Base-by-base conservation (phyloP, 1,140 invertebrate genomes). In the Paraescarpia echinospica region DNA sequence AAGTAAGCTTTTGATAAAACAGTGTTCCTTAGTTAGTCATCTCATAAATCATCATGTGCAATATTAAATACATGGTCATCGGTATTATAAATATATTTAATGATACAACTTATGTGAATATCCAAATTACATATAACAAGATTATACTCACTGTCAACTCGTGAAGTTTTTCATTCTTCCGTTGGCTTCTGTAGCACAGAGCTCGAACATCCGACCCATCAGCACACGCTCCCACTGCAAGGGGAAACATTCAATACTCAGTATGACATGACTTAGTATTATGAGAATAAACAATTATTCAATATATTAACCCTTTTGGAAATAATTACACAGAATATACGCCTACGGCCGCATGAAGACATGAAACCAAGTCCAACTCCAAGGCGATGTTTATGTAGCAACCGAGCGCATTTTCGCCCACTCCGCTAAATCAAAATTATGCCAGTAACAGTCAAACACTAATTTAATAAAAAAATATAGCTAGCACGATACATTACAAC, bases 121-220 rank as follows among this genome's bases (percentile, higher is more conserved):
- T 33, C n/a, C n/a, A 22, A 90, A 33, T 33, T 4, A 5, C 89
- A 90, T 31, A 90, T n/a, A n/a, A n/a, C 89, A 33, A 90, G 8
- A 90, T 22, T 90, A 90, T 90, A 90, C 89, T 31, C 33, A 90
- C 8, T 90, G 89, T 18, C 35, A 34, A 89, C 34, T 89, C 0
- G 34, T 89, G n/a, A 33, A 12, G n/a, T 34, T 34, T n/a, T n/a
- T n/a, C n/a, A n/a, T n/a, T n/a, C n/a, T n/a, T n/a, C n/a, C n/a
- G 89, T 90, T 90, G 89, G 33, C 89, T 90, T 90, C 27, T 0
- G 89, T 90, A 33, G 89, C 89, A n/a, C n/a, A 90, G 89, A 90
- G n/a, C 89, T 31, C 89, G 89, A 1, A 90, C 18, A 34, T 90
- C 89, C 33, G 89, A 90, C 14, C n/a, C 89, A 90, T 90, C 89